Percentiles rank a stretch among this genome's conserved stretches.
phyloP scores from a whole-genome alignment of 35 echinoderm and acorn worm genomes.

The Heliocidaris erythrogramma region DNA sequence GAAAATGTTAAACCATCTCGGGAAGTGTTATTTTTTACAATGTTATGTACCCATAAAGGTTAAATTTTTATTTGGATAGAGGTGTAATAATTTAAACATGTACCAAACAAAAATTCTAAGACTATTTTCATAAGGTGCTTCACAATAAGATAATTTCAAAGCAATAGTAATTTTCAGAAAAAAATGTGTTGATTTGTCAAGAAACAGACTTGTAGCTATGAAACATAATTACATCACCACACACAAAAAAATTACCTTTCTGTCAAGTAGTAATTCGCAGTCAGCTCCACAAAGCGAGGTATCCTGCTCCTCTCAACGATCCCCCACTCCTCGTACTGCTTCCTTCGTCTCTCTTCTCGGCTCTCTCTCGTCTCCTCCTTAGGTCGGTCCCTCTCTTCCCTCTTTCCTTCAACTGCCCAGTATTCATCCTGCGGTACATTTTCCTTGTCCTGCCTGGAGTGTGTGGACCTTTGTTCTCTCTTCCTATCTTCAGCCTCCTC shows the following conservation, averaged over 20 bases:
- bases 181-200: too few species aligned
- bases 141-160: neutral
- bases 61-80: too few species aligned
- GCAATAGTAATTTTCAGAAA: neutral
- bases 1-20: too few species aligned
- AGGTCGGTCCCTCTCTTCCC: slow-evolving; percentile 43
- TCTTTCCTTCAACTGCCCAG: slow-evolving; percentile 11
- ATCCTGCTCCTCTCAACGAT: slow-evolving; percentile 67
- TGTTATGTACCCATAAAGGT: too few species aligned
- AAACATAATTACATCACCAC: neutral
- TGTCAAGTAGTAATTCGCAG: slow-evolving; percentile 85
- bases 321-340: slow-evolving; percentile 64
- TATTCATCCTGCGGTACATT: neutral
- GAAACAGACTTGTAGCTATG: neutral
- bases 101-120: too few species aligned
- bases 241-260: slow-evolving; percentile 65
- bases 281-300: slow-evolving; percentile 70
- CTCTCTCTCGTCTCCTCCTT: slow-evolving; percentile 59
- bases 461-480: neutral
- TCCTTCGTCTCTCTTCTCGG: slow-evolving; percentile 20
- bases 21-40: too few species aligned
- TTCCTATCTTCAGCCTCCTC: neutral
- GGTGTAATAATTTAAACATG: too few species aligned
- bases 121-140: too few species aligned
- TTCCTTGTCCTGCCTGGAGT: slow-evolving; percentile 26